Evolutionary conservation across 2,888 invertebrate species (phyloP), one percentile per base, ranked within the genome.

Genomic region (Patella pellucida): DNA sequence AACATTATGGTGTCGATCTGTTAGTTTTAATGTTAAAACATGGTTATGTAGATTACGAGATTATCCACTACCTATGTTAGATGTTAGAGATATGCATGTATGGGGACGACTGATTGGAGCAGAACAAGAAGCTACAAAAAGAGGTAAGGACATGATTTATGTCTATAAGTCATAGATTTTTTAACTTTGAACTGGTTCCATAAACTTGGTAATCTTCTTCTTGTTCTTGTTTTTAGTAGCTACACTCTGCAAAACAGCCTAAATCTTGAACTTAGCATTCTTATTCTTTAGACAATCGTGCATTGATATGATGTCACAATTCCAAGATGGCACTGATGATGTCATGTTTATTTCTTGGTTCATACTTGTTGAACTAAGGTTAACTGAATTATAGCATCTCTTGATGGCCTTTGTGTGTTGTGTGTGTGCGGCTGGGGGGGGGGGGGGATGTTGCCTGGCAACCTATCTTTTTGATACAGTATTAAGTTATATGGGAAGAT

Each of bases 91-190:
- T 81, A 94, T 97, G 90, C 94, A 95, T 81, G 93, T 98, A 76
- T 97, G 96, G 94, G 99, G 99, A 1, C 94, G 95, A 82, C 91
- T 99, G 23, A 94, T 95, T 74, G 98, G 96, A 0, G 98, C 97
- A 0, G 98, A 99, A 90, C 95, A 96, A 68, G 85, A 87, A 62
- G 87, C 87, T 4, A 83, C 85, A 11, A 84, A 81, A 68, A 81
- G 89, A 83, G 88, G 89, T 88, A 41, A 52, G 76, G 52, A 15
- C 31, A 2, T 16, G 11, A 31, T 31, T 52, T 3, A 50, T 1
- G 52, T 27, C 16, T 31, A 31, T 31, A 4, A 31, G 2, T 31
- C 41, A 51, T 68, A 31, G 16, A 68, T 16, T 68, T 31, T 11
- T 23, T 15, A 11, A 27, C n/a, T 12, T 11, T 41, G 31, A 11